Conservation (phyloP, 1,140 invertebrate genomes). For the Spodoptera frugiperda region DNA sequence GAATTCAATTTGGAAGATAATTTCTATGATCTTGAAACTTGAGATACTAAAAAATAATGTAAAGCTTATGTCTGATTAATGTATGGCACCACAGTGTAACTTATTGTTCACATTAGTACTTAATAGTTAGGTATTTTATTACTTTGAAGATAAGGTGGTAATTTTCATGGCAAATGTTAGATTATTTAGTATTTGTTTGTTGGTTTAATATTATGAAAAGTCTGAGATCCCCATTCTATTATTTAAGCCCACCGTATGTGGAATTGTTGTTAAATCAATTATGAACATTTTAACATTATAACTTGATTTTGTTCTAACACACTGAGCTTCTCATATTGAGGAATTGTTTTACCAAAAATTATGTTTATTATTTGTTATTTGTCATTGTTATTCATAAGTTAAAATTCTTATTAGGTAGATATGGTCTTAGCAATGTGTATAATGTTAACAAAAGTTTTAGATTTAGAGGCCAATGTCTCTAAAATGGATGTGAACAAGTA, state of each 20-base stretch:
- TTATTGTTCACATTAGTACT: constrained; percentile 44
- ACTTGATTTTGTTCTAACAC: neutral
- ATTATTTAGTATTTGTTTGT: neutral
- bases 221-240: neutral
- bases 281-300: neutral
- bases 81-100: constrained; percentile 15
- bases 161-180: constrained; percentile 5
- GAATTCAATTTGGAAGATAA: constrained; percentile 74
- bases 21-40: constrained; percentile 80
- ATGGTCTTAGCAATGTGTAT: neutral
- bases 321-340: constrained; percentile 44
- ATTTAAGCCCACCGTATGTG: constrained; percentile 1
- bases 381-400: neutral
- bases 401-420: constrained; percentile 4
- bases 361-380: constrained; percentile 26
- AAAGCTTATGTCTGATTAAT: constrained; percentile 46
- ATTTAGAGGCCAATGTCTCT: neutral
- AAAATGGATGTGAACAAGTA: neutral
- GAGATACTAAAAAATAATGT: constrained; percentile 56
- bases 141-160: neutral
- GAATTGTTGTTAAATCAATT: neutral
- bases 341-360: constrained; percentile 40
- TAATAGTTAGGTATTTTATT: constrained; percentile 19
- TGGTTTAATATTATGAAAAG: constrained; percentile 4
- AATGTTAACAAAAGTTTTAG: neutral